Percentiles rank a stretch among this genome's conserved stretches.
Conservation (phyloP, 1,140 invertebrate genomes). For the Luehdorfia chinensis region DNA sequence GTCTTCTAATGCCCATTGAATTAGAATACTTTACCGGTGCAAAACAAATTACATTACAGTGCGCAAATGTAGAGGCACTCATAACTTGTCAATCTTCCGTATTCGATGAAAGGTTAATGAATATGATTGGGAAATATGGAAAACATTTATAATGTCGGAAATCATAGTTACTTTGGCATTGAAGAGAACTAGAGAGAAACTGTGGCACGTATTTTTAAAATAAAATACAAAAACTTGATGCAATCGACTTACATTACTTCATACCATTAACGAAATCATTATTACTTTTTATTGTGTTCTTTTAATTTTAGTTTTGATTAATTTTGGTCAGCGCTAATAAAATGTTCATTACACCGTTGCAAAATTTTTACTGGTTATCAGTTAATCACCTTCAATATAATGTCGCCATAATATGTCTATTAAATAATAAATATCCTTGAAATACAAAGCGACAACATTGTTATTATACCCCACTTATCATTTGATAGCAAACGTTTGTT, state of each 20-base stretch:
- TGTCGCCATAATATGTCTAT: constrained; percentile 3
- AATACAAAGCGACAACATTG: neutral
- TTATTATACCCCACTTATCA: neutral
- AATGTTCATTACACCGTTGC: constrained; percentile 7
- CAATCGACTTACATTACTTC: neutral
- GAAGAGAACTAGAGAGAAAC: too few species aligned
- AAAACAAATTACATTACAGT: too few species aligned
- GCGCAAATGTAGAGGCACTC: too few species aligned
- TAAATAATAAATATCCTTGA: neutral
- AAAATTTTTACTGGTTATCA: constrained; percentile 10
- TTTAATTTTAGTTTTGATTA: constrained; percentile 11
- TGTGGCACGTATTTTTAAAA: too few species aligned
- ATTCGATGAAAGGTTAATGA: too few species aligned
- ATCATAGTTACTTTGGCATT: too few species aligned
- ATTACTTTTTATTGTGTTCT: constrained; percentile 5
- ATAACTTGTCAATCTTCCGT: too few species aligned
- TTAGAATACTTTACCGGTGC: too few species aligned
- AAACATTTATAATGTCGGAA: too few species aligned
- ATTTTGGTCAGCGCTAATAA: constrained; percentile 1
- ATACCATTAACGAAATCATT: constrained; percentile 10
- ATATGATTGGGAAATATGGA: too few species aligned
- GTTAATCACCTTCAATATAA: neutral
- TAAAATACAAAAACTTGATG: too few species aligned
- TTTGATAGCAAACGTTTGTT: neutral
- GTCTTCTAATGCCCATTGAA: too few species aligned